Conservation (phyloP, 2,888 invertebrate genomes). For the Sipha maydis region DNA sequence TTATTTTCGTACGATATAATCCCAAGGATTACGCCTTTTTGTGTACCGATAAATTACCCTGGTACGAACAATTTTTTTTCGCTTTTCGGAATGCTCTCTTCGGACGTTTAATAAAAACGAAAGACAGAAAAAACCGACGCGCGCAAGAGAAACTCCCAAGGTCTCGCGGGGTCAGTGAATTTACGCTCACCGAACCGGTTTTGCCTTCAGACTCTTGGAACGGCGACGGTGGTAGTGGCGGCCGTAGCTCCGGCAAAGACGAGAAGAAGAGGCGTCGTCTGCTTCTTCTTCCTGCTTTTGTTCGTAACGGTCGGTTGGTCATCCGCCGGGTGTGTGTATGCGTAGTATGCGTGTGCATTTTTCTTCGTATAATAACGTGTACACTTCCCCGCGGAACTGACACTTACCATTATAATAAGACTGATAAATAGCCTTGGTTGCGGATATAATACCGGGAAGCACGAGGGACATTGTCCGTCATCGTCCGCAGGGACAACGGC, state of each 20-base stretch:
- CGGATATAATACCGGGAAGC: not conserved
- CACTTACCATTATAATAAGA: not conserved
- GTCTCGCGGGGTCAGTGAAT: slow-evolving; percentile 62
- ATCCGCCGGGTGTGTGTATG: not conserved
- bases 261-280: not conserved
- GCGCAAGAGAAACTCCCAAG: slow-evolving; percentile 59
- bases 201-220: slow-evolving; percentile 41
- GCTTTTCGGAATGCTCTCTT: slow-evolving; percentile 41
- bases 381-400: not conserved
- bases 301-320: slow-evolving; percentile 47
- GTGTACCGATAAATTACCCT: slow-evolving; percentile 39
- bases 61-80: slow-evolving; percentile 28
- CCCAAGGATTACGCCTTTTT: slow-evolving; percentile 58
- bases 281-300: slow-evolving; percentile 59
- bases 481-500: not conserved
- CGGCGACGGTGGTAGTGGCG: not conserved
- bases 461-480: slow-evolving; percentile 1
- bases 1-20: slow-evolving; percentile 44
- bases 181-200: slow-evolving; percentile 60
- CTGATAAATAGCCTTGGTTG: slow-evolving; percentile 40
- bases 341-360: not conserved
- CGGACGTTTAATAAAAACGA: slow-evolving; percentile 31
- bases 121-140: slow-evolving; percentile 34
- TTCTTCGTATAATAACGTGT: not conserved
- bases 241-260: not conserved